phyloP scores from a whole-genome alignment of 2,797 vertebrate genomes.

The Acrossocheilus wenchowensis region DNA sequence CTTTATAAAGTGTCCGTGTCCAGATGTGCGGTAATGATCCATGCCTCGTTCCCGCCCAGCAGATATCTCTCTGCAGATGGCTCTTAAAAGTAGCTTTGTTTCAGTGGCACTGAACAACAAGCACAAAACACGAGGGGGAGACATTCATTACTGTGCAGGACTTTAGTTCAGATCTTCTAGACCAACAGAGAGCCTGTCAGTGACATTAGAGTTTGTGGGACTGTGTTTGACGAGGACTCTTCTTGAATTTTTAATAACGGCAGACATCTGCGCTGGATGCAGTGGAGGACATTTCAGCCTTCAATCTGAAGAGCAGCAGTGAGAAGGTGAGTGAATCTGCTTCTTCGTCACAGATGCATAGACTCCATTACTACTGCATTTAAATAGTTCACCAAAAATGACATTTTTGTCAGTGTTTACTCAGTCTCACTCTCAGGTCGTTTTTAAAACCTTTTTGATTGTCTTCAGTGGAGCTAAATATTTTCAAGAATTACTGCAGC shows the following conservation, averaged over 20 bases:
- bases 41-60: constrained; percentile 40
- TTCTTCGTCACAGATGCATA: background rate
- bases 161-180: constrained; percentile 26
- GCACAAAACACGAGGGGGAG: constrained; percentile 47
- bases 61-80: constrained; percentile 61
- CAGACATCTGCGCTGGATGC: constrained; percentile 72
- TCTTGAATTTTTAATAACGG: constrained; percentile 53
- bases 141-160: constrained; percentile 54
- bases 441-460: background rate
- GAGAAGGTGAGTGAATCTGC: constrained; percentile 71
- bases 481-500: background rate
- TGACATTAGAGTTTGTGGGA: constrained; percentile 23
- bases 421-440: background rate
- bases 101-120: constrained; percentile 55
- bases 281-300: constrained; percentile 66
- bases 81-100: constrained; percentile 57
- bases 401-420: background rate
- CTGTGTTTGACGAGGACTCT: constrained; percentile 32
- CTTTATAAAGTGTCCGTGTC: constrained; percentile 26
- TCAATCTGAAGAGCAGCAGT: constrained; percentile 60
- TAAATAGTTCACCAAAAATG: background rate
- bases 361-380: background rate
- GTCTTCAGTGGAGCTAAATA: background rate
- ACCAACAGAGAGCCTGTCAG: constrained; percentile 30
- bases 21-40: constrained; percentile 58